Conservation (phyloP, 2,797 vertebrate species). For the Mastacembelus armatus region DNA sequence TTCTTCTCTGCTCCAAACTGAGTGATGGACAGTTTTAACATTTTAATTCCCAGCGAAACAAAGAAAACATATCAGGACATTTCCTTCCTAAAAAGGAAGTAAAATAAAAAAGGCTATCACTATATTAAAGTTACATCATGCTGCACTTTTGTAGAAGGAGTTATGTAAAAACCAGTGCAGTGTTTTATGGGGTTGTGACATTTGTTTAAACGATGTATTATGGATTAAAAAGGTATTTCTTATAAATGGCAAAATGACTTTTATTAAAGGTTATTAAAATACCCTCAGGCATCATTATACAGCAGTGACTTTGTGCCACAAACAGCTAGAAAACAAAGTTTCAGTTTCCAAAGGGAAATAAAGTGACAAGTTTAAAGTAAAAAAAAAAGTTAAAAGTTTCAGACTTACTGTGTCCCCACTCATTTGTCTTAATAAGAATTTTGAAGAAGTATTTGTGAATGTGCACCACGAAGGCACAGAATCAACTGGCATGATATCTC, state of each 20-base stretch:
- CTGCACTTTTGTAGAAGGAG: no score
- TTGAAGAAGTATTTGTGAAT: neutral
- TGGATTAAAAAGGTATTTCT: no score
- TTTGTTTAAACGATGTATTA: no score
- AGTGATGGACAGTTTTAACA: constrained; percentile 55
- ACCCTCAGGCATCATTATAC: no score
- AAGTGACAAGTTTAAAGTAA: no score
- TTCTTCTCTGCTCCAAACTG: constrained; percentile 50
- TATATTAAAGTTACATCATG: no score
- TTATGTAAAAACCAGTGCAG: neutral
- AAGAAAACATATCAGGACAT: neutral
- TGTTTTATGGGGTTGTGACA: neutral
- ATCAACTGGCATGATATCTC: no score
- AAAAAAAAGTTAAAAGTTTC: neutral
- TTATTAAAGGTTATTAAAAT: no score
- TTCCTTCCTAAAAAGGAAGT: no score
- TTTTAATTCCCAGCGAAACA: constrained; percentile 24
- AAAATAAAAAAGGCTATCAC: no score
- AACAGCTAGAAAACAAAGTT: neutral
- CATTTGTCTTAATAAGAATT: neutral
- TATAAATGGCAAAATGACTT: neutral
- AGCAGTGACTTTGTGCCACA: neutral
- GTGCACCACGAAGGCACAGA: no score
- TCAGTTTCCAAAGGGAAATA: neutral
- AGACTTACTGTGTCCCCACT: neutral